Conservation (phyloP, 2,797 vertebrate species). For the Dermochelys coriacea region DNA sequence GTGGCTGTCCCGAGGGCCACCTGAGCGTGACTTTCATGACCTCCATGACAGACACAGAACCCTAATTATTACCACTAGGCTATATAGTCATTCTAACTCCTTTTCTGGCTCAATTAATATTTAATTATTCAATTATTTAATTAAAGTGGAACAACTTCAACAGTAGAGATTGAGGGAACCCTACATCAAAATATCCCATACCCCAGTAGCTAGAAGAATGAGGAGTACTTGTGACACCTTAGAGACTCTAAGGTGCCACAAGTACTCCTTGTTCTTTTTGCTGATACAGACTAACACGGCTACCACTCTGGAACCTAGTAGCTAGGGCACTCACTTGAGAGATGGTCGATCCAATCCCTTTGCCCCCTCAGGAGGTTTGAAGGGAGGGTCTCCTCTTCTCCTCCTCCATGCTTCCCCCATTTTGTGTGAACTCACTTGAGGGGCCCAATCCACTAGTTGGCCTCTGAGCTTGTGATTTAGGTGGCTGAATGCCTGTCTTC, state of each 20-base stretch:
- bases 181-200: background rate
- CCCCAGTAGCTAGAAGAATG: background rate
- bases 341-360: background rate
- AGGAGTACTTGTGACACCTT: no score
- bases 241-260: no score
- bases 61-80: background rate
- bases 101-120: background rate
- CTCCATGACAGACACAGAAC: no score
- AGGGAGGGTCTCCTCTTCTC: background rate
- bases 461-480: background rate
- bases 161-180: background rate
- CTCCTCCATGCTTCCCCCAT: background rate
- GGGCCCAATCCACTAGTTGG: background rate
- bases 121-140: background rate
- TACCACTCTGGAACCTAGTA: background rate
- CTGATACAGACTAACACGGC: no score
- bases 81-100: background rate
- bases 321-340: background rate
- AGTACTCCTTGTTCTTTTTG: no score
- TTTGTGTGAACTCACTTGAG: background rate
- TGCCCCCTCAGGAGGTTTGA: background rate
- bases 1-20: no score
- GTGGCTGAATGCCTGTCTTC: background rate
- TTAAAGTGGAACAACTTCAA: background rate
- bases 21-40: no score